These are phyloP conservation scores for Poeciliopsis occidentalis DNA, from an alignment of 2,113 vertebrate species.

Conservation along the genomic window DNA sequence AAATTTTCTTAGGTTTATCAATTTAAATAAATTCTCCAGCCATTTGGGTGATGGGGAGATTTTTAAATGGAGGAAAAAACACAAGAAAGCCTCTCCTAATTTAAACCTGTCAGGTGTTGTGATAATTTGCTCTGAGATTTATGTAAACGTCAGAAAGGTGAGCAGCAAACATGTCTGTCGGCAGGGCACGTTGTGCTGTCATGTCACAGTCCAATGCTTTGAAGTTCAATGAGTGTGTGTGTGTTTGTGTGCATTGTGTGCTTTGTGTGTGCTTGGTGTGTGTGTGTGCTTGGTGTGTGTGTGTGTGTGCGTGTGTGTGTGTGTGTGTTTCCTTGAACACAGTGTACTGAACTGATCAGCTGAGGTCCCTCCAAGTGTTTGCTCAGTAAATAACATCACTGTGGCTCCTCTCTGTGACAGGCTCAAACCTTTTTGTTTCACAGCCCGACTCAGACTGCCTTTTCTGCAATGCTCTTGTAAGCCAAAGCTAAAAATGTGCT, in stretches of 20 bases:
- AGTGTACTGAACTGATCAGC: slow-evolving; percentile 47
- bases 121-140: slow-evolving; percentile 12
- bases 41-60: background rate
- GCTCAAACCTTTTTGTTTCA: slow-evolving; percentile 3
- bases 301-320: background rate
- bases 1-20: background rate
- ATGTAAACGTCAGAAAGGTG: slow-evolving; percentile 19
- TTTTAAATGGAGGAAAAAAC: slow-evolving; percentile 4
- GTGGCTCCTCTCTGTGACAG: slow-evolving; percentile 15
- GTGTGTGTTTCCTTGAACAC: slow-evolving; percentile 41
- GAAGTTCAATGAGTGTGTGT: slow-evolving; percentile 14
- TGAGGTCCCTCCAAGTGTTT: slow-evolving; percentile 51
- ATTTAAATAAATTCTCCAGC: too few species aligned
- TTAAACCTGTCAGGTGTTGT: slow-evolving; percentile 18
- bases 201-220: slow-evolving; percentile 28
- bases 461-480: slow-evolving; percentile 25
- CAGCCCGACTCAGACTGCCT: background rate
- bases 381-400: slow-evolving; percentile 58
- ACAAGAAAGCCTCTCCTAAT: background rate
- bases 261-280: background rate
- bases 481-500: slow-evolving; percentile 11
- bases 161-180: slow-evolving; percentile 29
- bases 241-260: background rate
- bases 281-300: background rate
- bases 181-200: slow-evolving; percentile 6